Evolutionary conservation across 2,797 vertebrate genomes (phyloP), one percentile per base, ranked within the genome.

Genomic region (Gadopsis marmoratus): DNA sequence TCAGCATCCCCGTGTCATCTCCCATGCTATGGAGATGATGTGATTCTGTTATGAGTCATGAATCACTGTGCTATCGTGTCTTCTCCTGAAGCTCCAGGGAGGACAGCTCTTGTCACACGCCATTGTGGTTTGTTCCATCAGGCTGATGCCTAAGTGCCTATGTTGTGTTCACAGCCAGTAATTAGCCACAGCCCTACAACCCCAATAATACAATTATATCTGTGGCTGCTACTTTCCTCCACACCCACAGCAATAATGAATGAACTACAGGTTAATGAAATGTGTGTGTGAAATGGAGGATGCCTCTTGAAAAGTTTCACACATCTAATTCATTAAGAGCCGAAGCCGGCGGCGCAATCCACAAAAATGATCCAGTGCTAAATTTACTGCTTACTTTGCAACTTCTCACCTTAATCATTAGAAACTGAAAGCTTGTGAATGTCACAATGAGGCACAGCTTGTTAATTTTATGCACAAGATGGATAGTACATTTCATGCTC

Each of bases 261-360:
- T 92, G 91, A 93, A 94, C 93, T 77, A 12, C 85, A 93, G 92
- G 94, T 94, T 93, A 92, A 91, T 91, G 83, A 93, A 93, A 90
- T 91, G 90, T 93, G 88, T 90, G 85, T 84, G 85, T 85, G 88
- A 86, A 87, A 86, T 62, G 66, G 84, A 76, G 83, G 88, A 90
- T 63, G 76, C 75, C 78, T 86, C 83, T 76, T 74, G 81, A 87
- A 90, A 91, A 84, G 83, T 84, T 91, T 86, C 85, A 79, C 85
- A 87, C 83, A 76, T 92, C 73, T 74, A 79, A 87, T 86, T 92
- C 81, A 89, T 94, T 90, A 91, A 43, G 71, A 80, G 83, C 71
- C 11, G 14, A 70, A 79, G 86, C 91, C 64, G 0, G 58, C 84
- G 85, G 90, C 86, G 62, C 71, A 59, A 76, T 71, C 69, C 48